Conservation (phyloP, 2,797 vertebrate species). For the Hoplostethus mediterraneus region DNA sequence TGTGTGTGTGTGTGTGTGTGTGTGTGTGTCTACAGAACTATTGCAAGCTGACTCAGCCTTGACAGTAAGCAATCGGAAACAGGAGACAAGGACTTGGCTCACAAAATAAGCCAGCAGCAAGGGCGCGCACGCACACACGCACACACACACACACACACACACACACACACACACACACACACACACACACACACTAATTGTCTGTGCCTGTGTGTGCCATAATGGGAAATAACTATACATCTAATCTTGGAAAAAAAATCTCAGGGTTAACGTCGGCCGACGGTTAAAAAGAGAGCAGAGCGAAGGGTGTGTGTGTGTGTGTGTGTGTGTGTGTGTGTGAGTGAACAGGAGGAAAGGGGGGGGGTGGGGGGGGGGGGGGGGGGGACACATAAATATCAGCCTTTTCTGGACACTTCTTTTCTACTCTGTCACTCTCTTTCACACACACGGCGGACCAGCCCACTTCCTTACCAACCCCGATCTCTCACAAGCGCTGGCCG, state of each 20-base stretch:
- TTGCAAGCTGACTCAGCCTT: slow-evolving; percentile 69
- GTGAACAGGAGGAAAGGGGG: background rate
- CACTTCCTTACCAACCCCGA: slow-evolving; percentile 87
- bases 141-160: slow-evolving; percentile 3
- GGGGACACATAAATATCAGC: slow-evolving; percentile 81
- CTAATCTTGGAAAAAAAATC: slow-evolving; percentile 73
- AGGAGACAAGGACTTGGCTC: slow-evolving; percentile 76
- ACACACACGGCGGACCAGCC: slow-evolving; percentile 83
- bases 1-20: slow-evolving; percentile 21
- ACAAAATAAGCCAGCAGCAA: slow-evolving; percentile 61
- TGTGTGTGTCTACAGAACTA: slow-evolving; percentile 45
- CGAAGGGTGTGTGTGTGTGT: slow-evolving; percentile 56
- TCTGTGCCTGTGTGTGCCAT: slow-evolving; percentile 55
- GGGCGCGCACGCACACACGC: slow-evolving; percentile 49
- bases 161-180: background rate
- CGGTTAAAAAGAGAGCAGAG: slow-evolving; percentile 58
- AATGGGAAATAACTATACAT: slow-evolving; percentile 72
- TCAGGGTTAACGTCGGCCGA: slow-evolving; percentile 66
- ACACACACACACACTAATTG: slow-evolving; percentile 43
- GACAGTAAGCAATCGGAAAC: slow-evolving; percentile 73
- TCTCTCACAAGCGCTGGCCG: slow-evolving; percentile 72
- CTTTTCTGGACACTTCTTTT: slow-evolving; percentile 80
- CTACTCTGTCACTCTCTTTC: slow-evolving; percentile 83
- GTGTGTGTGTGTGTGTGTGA: slow-evolving; percentile 61
- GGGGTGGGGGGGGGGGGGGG: background rate